Conservation (phyloP, 2,113 vertebrate species). For the Rhodinocichla rosea region DNA sequence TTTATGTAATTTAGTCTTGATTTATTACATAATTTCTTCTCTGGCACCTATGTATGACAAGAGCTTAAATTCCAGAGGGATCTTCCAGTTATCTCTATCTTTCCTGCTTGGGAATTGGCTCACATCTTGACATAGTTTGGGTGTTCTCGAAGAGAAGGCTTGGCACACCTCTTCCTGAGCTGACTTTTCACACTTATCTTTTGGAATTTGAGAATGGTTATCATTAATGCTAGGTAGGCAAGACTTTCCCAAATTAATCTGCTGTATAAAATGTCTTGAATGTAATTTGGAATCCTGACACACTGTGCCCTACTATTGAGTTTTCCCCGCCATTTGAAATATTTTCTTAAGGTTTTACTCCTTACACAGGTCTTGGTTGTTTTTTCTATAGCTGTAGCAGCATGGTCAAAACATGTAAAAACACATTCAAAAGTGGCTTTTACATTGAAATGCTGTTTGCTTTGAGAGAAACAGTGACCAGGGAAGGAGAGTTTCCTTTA, state of each 20-base stretch:
- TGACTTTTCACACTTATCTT: neutral
- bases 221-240: neutral
- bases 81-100: neutral
- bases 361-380: neutral
- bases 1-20: conserved; percentile 1
- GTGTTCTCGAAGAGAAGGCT: neutral
- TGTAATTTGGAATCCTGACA: neutral
- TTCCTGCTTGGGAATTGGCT: neutral
- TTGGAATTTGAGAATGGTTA: neutral
- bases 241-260: neutral
- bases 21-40: conserved; percentile 1
- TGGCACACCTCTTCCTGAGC: neutral
- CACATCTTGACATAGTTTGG: neutral
- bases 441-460: neutral
- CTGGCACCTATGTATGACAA: neutral
- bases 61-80: neutral
- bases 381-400: neutral
- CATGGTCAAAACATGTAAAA: neutral
- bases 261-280: neutral
- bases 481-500: neutral
- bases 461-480: neutral
- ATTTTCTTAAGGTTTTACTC: neutral
- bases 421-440: neutral
- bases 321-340: neutral
- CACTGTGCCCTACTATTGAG: neutral